phyloP scores from a whole-genome alignment of 2,888 invertebrate genomes.

The Chymomyza caudatula region DNA sequence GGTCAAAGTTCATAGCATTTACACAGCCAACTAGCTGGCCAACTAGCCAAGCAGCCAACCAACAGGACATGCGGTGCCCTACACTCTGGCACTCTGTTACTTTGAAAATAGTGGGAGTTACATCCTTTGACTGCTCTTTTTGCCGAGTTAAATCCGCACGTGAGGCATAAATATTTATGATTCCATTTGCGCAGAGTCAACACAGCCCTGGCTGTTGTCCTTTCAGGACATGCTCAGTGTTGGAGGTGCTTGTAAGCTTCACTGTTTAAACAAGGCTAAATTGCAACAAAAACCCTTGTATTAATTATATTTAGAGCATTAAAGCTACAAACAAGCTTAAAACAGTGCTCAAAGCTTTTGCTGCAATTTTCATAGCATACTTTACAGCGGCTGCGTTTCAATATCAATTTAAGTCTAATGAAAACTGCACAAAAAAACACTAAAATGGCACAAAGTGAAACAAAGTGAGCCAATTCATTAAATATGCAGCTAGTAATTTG shows the following conservation, averaged over 20 bases:
- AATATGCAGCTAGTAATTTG: neutral
- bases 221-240: slow-evolving; percentile 2
- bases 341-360: neutral
- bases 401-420: neutral
- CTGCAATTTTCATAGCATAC: neutral
- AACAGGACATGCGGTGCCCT: neutral
- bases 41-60: neutral
- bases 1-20: slow-evolving; percentile 58
- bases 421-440: neutral
- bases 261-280: neutral
- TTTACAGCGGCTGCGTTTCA: neutral
- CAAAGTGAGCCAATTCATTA: neutral
- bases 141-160: slow-evolving; percentile 32
- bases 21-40: slow-evolving; percentile 2
- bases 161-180: slow-evolving; percentile 37
- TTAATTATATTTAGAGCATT: too few species aligned
- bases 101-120: neutral
- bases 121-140: neutral
- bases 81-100: neutral
- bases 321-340: too few species aligned
- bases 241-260: neutral
- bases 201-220: neutral
- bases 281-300: neutral
- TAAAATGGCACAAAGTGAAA: neutral
- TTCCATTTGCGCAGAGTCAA: slow-evolving; percentile 12